A percentile compares a stretch with the other conserved stretches of the same genome.
Conservation (phyloP, 2,113 vertebrate species). For the Typhlomys cinereus region DNA sequence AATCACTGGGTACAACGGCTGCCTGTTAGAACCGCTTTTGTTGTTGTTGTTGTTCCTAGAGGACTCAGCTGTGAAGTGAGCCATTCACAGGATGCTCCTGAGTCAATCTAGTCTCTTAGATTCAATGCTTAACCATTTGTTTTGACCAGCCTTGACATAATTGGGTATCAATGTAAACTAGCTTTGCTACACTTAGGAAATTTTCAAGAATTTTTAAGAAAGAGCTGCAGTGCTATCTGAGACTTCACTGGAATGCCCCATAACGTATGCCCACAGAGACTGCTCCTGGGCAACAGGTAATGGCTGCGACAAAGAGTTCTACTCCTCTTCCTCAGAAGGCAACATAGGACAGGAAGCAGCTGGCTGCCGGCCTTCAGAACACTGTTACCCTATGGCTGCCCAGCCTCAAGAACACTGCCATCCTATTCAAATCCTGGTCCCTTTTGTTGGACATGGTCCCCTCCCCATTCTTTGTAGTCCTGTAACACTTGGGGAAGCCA, state of each 20-base stretch:
- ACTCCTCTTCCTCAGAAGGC: neutral
- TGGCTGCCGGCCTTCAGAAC: neutral
- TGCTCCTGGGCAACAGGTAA: neutral
- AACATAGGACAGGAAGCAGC: neutral
- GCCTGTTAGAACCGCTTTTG: accelerated
- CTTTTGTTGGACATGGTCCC: neutral
- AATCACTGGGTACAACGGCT: too few relatives aligned
- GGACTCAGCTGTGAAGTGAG: constrained; percentile 43
- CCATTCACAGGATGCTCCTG: neutral
- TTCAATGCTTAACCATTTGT: constrained; percentile 41
- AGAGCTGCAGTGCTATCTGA: constrained; percentile 16
- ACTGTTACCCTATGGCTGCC: neutral
- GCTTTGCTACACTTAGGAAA: neutral
- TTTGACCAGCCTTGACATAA: constrained; percentile 67
- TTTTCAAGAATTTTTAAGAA: constrained; percentile 47
- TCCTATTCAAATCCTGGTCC: neutral
- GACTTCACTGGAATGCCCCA: constrained; percentile 29
- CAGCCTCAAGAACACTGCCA: neutral
- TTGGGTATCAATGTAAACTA: constrained; percentile 32
- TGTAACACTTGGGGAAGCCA: neutral
- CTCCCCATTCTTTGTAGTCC: neutral
- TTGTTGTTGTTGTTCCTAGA: neutral
- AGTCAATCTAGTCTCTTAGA: constrained; percentile 45
- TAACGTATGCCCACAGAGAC: constrained; percentile 33
- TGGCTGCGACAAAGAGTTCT: neutral